Conservation (phyloP, 2,888 invertebrate species). For the Agrochola macilenta region DNA sequence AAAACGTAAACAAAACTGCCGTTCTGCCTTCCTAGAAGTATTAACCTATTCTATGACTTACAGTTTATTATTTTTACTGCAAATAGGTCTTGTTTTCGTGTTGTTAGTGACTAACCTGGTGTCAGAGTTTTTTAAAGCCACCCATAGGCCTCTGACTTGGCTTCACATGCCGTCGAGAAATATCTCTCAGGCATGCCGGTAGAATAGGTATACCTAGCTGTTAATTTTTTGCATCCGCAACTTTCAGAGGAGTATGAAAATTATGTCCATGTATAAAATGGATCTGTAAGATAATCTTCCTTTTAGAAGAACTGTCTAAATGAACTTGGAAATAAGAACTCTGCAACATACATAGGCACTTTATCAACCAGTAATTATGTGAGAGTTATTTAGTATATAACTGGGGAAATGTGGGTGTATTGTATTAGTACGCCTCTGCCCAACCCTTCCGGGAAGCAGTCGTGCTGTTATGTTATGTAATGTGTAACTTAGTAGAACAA, state of each 20-base stretch:
- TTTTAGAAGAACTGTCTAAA: background rate
- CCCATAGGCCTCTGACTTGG: too few relatives aligned
- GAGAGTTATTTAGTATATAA: background rate
- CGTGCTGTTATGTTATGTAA: too few relatives aligned
- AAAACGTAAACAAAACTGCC: too few relatives aligned
- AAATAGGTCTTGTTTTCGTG: too few relatives aligned
- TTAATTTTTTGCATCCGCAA: background rate
- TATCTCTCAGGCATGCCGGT: too few relatives aligned
- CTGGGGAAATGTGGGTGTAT: background rate
- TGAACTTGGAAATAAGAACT: background rate
- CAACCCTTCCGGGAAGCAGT: too few relatives aligned
- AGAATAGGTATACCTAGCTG: too few relatives aligned
- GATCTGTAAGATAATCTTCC: too few relatives aligned
- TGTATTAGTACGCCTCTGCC: background rate
- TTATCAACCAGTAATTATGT: background rate
- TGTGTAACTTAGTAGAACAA: background rate
- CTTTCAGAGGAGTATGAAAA: background rate
- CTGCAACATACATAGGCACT: background rate
- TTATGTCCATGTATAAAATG: background rate
- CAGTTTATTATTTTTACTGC: slow-evolving; percentile 1
- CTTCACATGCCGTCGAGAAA: too few relatives aligned
- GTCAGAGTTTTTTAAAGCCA: too few relatives aligned
- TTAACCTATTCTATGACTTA: background rate
- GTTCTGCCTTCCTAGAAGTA: background rate
- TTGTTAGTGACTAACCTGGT: too few relatives aligned